phyloP scores from a whole-genome alignment of 2,797 vertebrate genomes.

The Pristis pectinata region DNA sequence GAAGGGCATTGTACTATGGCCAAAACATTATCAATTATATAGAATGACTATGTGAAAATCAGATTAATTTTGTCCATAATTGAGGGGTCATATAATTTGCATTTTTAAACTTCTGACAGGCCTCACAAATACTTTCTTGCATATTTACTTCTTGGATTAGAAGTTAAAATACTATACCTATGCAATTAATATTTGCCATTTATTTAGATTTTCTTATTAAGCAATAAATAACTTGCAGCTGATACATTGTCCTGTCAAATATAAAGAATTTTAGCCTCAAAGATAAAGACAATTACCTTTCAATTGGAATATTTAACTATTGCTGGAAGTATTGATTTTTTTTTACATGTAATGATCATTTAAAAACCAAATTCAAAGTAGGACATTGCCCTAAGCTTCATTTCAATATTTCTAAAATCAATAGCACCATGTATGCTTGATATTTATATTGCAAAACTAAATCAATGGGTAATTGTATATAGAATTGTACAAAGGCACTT shows the following conservation, averaged over 20 bases:
- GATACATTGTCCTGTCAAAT: background rate
- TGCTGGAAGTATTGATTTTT: background rate
- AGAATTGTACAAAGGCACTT: constrained; percentile 33
- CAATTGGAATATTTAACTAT: background rate
- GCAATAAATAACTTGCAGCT: background rate
- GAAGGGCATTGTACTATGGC: background rate
- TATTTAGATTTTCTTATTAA: background rate
- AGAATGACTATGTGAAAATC: background rate
- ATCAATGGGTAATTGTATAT: background rate
- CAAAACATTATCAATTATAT: background rate
- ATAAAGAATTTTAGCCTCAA: background rate
- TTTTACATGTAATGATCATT: background rate
- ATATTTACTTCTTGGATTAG: background rate
- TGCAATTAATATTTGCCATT: background rate
- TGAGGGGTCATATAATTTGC: background rate
- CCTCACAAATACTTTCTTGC: background rate
- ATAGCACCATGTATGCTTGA: constrained; percentile 20
- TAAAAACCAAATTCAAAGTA: constrained; percentile 13
- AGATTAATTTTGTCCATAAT: background rate
- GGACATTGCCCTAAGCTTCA: background rate
- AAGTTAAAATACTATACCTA: background rate
- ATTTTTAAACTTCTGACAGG: background rate
- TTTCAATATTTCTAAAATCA: background rate
- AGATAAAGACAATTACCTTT: background rate
- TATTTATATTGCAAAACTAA: background rate